Evolutionary conservation across 2,888 invertebrate genomes (phyloP).

Genomic region (Heliconius hortense): DNA sequence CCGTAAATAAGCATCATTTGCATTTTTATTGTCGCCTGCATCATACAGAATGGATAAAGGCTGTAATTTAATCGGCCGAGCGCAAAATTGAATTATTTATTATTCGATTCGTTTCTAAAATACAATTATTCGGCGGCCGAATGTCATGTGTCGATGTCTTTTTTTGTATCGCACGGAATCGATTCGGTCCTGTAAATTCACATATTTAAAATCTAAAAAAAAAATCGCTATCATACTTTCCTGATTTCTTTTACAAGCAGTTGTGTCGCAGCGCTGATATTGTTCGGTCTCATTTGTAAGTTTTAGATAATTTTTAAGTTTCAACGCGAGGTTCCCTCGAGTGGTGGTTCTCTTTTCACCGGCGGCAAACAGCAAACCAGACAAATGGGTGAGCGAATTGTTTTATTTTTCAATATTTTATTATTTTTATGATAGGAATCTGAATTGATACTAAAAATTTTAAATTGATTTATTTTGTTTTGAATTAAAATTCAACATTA

Average conservation of each 20-base stretch:
- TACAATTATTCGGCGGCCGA: conserved; percentile 63
- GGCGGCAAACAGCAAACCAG: conserved; percentile 36
- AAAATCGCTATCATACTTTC: conserved; percentile 52
- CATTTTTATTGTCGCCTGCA: conserved; percentile 78
- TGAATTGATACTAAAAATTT: conserved; percentile 13
- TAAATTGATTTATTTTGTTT: conserved; percentile 36
- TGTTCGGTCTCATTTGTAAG: conserved; percentile 49
- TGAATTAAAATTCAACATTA: conserved; percentile 35
- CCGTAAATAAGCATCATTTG: conserved; percentile 76
- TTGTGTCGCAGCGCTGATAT: conserved; percentile 51
- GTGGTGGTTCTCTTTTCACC: conserved; percentile 40
- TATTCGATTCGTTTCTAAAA: conserved; percentile 66
- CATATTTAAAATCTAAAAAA: conserved; percentile 50
- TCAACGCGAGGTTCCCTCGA: conserved; percentile 28
- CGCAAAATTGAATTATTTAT: conserved; percentile 80
- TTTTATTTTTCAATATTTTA: conserved; percentile 39
- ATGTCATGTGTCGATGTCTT: conserved; percentile 53
- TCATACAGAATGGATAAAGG: conserved; percentile 64
- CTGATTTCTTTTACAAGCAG: conserved; percentile 53
- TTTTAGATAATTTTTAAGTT: conserved; percentile 43
- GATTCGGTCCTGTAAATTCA: conserved; percentile 53
- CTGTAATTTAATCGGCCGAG: conserved; percentile 70
- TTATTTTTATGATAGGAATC: conserved; percentile 23
- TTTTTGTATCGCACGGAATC: conserved; percentile 57
- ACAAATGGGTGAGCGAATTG: conserved; percentile 49